Percentiles rank a stretch among this genome's conserved stretches.
Evolutionary conservation across 2,797 vertebrate species (phyloP).

Genomic region (Pangasius macronema): DNA sequence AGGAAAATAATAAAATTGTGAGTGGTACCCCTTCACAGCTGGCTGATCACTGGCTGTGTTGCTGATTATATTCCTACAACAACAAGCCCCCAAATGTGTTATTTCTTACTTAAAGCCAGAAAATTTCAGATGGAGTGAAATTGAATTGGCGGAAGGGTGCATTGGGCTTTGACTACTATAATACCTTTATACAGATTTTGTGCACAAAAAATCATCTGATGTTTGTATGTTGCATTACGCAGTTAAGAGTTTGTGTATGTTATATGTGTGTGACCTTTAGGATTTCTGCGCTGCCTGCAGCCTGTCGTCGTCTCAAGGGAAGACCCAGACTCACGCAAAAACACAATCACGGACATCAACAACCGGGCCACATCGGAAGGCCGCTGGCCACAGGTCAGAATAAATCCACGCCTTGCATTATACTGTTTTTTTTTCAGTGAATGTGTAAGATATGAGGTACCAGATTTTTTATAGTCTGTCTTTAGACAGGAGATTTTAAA

Average conservation of each 20-base stretch:
- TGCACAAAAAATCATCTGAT: background rate
- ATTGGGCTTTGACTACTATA: background rate
- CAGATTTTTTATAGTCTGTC: conserved; percentile 6
- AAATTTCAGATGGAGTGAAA: background rate
- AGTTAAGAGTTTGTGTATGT: background rate
- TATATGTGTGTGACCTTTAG: conserved; percentile 65
- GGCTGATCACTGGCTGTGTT: background rate
- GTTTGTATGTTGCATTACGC: background rate
- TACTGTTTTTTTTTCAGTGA: background rate
- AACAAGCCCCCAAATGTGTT: background rate
- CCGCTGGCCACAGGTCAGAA: conserved; percentile 90
- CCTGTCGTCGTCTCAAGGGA: conserved; percentile 90
- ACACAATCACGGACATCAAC: conserved; percentile 89
- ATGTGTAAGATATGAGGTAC: background rate
- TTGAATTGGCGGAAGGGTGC: too few species aligned
- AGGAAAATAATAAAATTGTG: background rate
- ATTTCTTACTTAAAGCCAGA: background rate
- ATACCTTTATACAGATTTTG: background rate
- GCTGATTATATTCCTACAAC: background rate
- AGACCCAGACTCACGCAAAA: conserved; percentile 92
- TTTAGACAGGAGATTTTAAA: conserved; percentile 9
- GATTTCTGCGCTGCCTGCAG: conserved; percentile 85
- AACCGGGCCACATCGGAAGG: conserved; percentile 84
- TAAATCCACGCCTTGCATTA: background rate
- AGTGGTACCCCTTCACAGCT: background rate